phyloP scores from a whole-genome alignment of 2,888 invertebrate genomes.

The Chironomus riparius region DNA sequence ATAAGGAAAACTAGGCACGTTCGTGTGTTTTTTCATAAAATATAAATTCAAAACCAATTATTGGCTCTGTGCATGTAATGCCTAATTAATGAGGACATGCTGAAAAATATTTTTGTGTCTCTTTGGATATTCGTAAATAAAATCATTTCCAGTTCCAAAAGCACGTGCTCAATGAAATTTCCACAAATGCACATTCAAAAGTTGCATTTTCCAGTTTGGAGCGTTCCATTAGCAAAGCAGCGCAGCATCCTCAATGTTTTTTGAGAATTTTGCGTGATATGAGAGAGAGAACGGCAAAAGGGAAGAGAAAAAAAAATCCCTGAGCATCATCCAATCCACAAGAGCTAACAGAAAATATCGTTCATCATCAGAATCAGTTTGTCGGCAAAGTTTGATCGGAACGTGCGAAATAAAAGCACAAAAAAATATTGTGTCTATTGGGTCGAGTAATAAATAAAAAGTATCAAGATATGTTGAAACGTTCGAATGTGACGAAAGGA shows the following conservation, averaged over 20 bases:
- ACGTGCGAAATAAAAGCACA: background rate
- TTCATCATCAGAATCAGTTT: slow-evolving; percentile 2
- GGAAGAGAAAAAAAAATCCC: background rate
- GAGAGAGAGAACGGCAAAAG: background rate
- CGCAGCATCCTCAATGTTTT: background rate
- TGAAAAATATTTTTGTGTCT: no score
- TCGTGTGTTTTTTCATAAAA: background rate
- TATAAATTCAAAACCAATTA: no score
- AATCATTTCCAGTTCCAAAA: background rate
- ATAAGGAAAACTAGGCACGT: background rate
- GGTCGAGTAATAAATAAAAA: background rate
- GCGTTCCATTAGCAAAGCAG: background rate
- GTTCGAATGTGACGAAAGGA: background rate
- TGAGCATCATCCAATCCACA: background rate
- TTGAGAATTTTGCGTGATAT: no score
- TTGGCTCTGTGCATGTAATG: no score
- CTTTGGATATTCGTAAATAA: no score
- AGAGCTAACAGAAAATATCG: background rate
- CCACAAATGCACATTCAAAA: background rate
- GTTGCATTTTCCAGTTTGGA: background rate
- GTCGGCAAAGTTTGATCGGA: background rate
- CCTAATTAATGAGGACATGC: no score
- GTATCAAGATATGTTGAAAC: background rate
- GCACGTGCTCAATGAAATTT: background rate
- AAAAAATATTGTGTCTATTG: background rate